Evolutionary conservation across 2,797 vertebrate species (phyloP).

Genomic region (Pipistrellus kuhlii): DNA sequence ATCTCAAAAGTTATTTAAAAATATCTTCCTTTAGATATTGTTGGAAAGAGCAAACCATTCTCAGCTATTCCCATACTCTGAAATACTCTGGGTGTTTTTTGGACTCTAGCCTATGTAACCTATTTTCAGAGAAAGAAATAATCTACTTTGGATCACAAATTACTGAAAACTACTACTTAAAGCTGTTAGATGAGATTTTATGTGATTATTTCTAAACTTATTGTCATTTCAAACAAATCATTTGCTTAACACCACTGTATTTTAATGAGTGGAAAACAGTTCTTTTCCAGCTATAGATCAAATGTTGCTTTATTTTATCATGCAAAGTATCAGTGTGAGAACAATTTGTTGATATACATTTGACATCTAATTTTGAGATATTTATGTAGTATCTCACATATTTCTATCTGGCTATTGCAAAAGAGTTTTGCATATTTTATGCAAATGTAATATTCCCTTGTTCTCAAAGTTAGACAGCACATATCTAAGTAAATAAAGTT

Average conservation of each 20-base stretch:
- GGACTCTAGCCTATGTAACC: not conserved
- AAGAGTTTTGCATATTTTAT: conserved; percentile 61
- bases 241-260: conserved; percentile 39
- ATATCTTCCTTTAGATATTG: not conserved
- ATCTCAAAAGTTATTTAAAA: not conserved
- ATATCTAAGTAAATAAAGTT: conserved; percentile 78
- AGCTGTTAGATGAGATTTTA: conserved; percentile 28
- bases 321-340: conserved; percentile 34
- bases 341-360: conserved; percentile 37
- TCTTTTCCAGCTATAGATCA: conserved; percentile 3
- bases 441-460: conserved; percentile 61
- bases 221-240: conserved; percentile 52
- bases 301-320: conserved; percentile 60
- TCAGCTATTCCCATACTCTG: not conserved
- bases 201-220: conserved; percentile 27
- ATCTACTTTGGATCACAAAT: not conserved
- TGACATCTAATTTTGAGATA: conserved; percentile 51
- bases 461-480: conserved; percentile 55
- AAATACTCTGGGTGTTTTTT: not conserved
- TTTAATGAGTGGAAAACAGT: conserved; percentile 24
- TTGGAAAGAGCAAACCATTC: not conserved
- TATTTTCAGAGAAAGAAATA: not conserved
- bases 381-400: conserved; percentile 56
- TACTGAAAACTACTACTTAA: not conserved
- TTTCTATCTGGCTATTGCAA: conserved; percentile 62